phyloP scores from a whole-genome alignment of 2,888 invertebrate genomes.

The Plebejus argus region DNA sequence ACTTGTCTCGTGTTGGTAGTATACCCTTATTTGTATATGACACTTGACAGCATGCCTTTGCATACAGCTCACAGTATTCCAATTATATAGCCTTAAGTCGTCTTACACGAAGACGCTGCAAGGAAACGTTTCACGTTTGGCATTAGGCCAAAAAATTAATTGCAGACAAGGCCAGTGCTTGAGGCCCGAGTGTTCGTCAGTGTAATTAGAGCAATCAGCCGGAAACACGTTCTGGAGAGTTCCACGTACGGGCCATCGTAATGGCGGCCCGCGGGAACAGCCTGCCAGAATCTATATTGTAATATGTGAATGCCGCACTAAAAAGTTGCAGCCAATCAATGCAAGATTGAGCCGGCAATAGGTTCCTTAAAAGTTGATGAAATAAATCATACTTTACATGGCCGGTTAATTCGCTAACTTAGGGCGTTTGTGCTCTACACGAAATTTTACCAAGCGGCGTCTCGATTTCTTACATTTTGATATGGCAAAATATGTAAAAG shows the following conservation, averaged over 20 bases:
- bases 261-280: slow-evolving; percentile 10
- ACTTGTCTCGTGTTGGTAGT: too few relatives aligned
- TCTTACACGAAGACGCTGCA: not conserved
- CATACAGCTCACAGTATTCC: not conserved
- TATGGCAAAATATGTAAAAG: too few relatives aligned
- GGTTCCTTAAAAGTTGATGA: too few relatives aligned
- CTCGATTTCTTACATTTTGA: too few relatives aligned
- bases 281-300: not conserved
- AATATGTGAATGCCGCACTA: not conserved
- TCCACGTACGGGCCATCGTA: slow-evolving; percentile 18
- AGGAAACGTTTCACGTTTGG: slow-evolving; percentile 49
- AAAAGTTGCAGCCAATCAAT: not conserved
- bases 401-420: too few relatives aligned
- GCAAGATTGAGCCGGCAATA: too few relatives aligned
- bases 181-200: slow-evolving; percentile 52
- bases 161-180: slow-evolving; percentile 54
- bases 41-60: not conserved
- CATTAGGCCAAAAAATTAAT: slow-evolving; percentile 73
- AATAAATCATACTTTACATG: too few relatives aligned
- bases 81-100: not conserved
- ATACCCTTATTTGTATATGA: not conserved
- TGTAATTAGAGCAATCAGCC: slow-evolving; percentile 48
- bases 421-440: too few relatives aligned
- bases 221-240: slow-evolving; percentile 35
- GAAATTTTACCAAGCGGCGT: too few relatives aligned